Percentiles rank a stretch among this genome's conserved stretches.
Evolutionary conservation across 2,797 vertebrate species (phyloP).

Genomic region (Acipenser ruthenus): DNA sequence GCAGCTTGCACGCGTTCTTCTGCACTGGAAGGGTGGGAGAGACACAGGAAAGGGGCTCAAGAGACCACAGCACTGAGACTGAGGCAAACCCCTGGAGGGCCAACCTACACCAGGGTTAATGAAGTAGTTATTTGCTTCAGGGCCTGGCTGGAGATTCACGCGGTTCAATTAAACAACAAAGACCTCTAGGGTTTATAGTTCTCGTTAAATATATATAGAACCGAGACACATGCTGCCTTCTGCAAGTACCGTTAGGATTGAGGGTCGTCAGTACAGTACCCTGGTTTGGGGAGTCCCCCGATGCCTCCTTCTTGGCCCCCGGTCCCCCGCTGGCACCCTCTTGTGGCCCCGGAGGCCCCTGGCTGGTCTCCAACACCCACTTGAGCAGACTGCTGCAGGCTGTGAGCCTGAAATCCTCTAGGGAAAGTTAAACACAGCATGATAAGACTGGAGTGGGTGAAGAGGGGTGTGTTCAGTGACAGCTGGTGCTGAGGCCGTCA

Average conservation of each 20-base stretch:
- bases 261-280: not conserved
- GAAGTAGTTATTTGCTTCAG: no score
- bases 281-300: conserved; percentile 13
- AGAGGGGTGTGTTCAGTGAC: not conserved
- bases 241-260: not conserved
- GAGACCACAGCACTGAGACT: no score
- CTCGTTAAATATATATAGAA: no score
- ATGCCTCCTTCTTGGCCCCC: conserved; percentile 8
- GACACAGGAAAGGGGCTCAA: not conserved
- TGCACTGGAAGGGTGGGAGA: conserved; percentile 26
- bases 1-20: conserved; percentile 27
- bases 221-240: no score
- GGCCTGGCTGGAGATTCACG: no score
- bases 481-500: no score
- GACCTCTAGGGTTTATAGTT: no score
- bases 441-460: conserved; percentile 9
- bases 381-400: conserved; percentile 76
- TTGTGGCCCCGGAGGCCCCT: not conserved
- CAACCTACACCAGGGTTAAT: no score
- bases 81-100: no score
- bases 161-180: no score
- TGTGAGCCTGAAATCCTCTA: conserved; percentile 80
- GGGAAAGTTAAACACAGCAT: conserved; percentile 12
- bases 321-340: not conserved
- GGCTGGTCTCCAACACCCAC: conserved; percentile 54